A percentile compares a stretch with the other conserved stretches of the same genome.
These are phyloP conservation scores for Sesia bembeciformis DNA, from an alignment of 2,888 invertebrate genomes.

Conservation along the genomic window DNA sequence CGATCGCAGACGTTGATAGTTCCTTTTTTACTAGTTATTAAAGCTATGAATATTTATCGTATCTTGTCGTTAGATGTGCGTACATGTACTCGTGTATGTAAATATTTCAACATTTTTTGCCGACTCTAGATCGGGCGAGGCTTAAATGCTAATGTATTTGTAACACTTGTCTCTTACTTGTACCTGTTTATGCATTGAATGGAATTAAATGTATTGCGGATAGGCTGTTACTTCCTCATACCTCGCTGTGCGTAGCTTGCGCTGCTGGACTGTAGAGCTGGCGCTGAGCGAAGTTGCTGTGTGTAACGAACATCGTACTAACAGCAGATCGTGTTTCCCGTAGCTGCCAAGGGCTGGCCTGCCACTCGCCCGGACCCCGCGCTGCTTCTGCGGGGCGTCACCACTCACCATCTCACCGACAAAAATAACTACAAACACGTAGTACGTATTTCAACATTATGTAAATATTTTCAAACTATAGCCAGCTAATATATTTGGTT, in stretches of 20 bases:
- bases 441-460: constrained; percentile 38
- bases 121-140: background rate
- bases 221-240: background rate
- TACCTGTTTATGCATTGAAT: background rate
- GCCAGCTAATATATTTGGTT: too few relatives aligned
- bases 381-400: constrained; percentile 34
- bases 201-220: background rate
- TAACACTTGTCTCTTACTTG: background rate
- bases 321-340: constrained; percentile 39
- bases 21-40: background rate
- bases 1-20: background rate
- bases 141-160: background rate
- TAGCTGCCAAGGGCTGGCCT: constrained; percentile 60
- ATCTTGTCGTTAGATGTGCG: background rate
- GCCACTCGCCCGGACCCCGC: constrained; percentile 54
- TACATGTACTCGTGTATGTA: background rate
- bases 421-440: constrained; percentile 37
- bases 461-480: too few relatives aligned
- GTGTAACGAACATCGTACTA: constrained; percentile 11
- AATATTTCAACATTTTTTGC: background rate
- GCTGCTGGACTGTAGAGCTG: background rate
- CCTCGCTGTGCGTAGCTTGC: background rate
- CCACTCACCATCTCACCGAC: background rate
- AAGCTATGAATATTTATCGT: background rate
- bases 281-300: constrained; percentile 1